These are phyloP conservation scores for Automeris io DNA, from an alignment of 2,888 invertebrate species.

Conservation along the genomic window DNA sequence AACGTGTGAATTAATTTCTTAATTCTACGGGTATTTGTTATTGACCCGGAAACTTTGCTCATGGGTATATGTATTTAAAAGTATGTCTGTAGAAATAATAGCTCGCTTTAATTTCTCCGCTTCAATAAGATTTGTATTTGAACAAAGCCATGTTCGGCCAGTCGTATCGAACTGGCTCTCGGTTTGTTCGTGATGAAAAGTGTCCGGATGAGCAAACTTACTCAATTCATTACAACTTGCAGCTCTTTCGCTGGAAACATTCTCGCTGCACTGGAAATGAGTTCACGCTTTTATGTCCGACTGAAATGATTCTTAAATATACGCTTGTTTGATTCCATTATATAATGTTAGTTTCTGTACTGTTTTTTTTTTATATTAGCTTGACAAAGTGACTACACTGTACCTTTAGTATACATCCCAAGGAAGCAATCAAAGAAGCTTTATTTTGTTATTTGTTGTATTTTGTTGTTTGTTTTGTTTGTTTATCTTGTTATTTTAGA, in stretches of 20 bases:
- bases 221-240: slow-evolving; percentile 42
- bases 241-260: slow-evolving; percentile 10
- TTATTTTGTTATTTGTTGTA: no score
- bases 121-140: neutral
- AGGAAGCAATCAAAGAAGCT: no score
- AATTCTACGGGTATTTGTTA: no score
- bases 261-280: slow-evolving; percentile 3
- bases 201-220: slow-evolving; percentile 33
- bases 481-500: no score
- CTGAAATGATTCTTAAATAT: slow-evolving; percentile 4
- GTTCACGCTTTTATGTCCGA: slow-evolving; percentile 3
- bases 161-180: slow-evolving; percentile 1
- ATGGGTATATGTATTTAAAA: no score
- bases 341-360: neutral
- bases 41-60: no score
- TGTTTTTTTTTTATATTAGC: no score
- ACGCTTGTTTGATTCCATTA: slow-evolving; percentile 5
- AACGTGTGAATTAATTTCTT: no score
- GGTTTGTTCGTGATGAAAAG: slow-evolving; percentile 14
- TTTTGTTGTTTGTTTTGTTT: no score
- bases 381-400: no score
- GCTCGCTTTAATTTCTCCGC: neutral
- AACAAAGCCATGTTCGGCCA: neutral
- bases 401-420: no score
- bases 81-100: no score